Evolutionary conservation across 2,113 vertebrate species (phyloP), one percentile per base, ranked within the genome.

Genomic region (Cephalopholis sonnerati): DNA sequence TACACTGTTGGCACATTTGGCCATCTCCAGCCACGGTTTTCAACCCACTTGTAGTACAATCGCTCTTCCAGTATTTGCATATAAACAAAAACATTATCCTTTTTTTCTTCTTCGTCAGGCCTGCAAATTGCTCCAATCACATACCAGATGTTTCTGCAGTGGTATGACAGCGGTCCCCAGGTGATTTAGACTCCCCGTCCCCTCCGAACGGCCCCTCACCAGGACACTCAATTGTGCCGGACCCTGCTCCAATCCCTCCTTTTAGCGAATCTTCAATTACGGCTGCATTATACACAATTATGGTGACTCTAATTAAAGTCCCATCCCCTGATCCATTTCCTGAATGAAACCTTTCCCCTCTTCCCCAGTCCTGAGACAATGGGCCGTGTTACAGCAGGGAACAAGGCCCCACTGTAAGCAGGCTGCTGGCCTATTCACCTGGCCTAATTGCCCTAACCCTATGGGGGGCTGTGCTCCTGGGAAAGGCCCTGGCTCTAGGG

Each of bases 401-500:
- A 96, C 95, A 96, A 96, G 94, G 91, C 87, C 87, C 92, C 81
- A 93, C 93, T 95, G 93, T 95, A 90, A 89, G 88, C 91, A 75
- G 86, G 80, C 91, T 90, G 83, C 86, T 87, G 93, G 82, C 90
- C 94, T 92, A 94, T 95, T 95, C 94, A 94, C 94, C 93, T 94
- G 92, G 90, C 94, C 94, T 95, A 95, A 96, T 95, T 95, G 94
- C 86, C 86, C 85, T 74, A 79, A 91, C 89, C 91, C 88, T 82
- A 76, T 91, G 84, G 90, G 84, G 88, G 87, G 75, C 81, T 78
- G 50, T 66, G 75, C 88, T 90, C 87, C 74, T 89, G 87, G 89
- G 92, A 93, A 93, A 86, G 85, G 85, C 87, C 89, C 67, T 17
- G 58, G 86, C 88, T 87, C 81, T 76, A 18, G 81, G 87, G 87